phyloP scores from a whole-genome alignment of 2,888 invertebrate genomes.

The Cataglyphis cursor region DNA sequence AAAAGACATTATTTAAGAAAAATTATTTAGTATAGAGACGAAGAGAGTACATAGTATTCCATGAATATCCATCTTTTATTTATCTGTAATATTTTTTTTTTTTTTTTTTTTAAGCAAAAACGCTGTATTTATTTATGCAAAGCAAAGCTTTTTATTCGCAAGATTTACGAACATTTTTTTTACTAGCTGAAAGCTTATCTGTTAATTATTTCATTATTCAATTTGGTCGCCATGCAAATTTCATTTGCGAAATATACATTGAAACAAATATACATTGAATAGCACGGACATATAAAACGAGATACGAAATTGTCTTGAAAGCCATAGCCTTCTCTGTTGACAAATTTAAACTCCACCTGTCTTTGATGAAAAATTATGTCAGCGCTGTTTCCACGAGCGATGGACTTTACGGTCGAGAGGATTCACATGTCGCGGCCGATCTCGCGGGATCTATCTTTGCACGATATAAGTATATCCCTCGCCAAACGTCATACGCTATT shows the following conservation, averaged over 20 bases:
- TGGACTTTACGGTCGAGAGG: conserved; percentile 8
- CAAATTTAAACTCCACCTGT: not conserved
- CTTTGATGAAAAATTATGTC: conserved; percentile 35
- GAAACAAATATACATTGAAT: not conserved
- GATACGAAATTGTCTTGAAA: not conserved
- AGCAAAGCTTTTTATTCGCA: not conserved
- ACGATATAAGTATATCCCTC: not conserved
- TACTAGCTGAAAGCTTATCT: not conserved
- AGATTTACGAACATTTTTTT: not conserved
- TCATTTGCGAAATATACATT: not conserved
- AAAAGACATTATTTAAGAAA: not conserved
- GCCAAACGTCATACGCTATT: conserved; percentile 27
- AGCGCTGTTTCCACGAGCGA: not conserved
- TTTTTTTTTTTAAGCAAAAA: not conserved
- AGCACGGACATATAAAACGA: conserved; percentile 7
- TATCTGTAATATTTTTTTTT: not conserved
- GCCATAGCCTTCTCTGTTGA: not conserved
- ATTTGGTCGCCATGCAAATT: not conserved
- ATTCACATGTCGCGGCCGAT: conserved; percentile 38
- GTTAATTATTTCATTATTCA: not conserved
- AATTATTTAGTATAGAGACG: not conserved
- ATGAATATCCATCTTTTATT: not conserved
- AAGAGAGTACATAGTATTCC: not conserved
- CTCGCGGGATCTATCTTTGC: conserved; percentile 24
- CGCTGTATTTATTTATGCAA: not conserved